Evolutionary conservation across 2,888 invertebrate species (phyloP).

Genomic region (Meghimatium bilineatum): DNA sequence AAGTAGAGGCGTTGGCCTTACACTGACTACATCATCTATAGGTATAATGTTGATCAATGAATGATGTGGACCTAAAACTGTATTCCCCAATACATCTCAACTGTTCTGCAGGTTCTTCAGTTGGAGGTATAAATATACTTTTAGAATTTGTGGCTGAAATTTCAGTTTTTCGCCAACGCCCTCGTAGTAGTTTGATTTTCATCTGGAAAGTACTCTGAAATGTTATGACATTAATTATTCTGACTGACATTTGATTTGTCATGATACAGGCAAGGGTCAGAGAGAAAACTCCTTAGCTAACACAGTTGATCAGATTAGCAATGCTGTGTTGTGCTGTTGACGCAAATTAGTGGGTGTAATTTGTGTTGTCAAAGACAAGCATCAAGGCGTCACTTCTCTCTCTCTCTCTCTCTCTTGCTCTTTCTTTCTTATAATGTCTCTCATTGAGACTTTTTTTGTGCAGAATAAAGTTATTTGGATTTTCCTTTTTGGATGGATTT

Average conservation of each 20-base stretch:
- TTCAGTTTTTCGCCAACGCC: not conserved
- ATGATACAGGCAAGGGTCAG: not conserved
- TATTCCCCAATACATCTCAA: no score
- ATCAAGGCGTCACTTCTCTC: not conserved
- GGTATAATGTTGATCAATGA: no score
- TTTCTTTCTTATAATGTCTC: no score
- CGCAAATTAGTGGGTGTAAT: not conserved
- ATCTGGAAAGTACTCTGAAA: not conserved
- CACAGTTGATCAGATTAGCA: not conserved
- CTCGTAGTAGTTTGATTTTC: not conserved
- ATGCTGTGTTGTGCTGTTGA: not conserved
- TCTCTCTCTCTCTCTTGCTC: no score
- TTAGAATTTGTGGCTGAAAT: not conserved
- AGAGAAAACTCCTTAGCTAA: not conserved
- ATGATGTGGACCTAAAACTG: no score
- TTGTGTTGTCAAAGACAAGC: not conserved
- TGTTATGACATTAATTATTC: not conserved
- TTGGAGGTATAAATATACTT: not conserved
- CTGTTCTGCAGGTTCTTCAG: no score
- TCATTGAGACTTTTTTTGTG: no score
- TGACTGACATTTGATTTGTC: not conserved
- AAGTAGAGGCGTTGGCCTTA: no score
- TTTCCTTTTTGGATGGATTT: no score
- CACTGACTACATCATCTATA: no score
- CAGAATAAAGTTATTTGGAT: no score